Evolutionary conservation across 2,888 invertebrate species (phyloP), one percentile per base, ranked within the genome.

Genomic region (Drosophila parthenogenetica): DNA sequence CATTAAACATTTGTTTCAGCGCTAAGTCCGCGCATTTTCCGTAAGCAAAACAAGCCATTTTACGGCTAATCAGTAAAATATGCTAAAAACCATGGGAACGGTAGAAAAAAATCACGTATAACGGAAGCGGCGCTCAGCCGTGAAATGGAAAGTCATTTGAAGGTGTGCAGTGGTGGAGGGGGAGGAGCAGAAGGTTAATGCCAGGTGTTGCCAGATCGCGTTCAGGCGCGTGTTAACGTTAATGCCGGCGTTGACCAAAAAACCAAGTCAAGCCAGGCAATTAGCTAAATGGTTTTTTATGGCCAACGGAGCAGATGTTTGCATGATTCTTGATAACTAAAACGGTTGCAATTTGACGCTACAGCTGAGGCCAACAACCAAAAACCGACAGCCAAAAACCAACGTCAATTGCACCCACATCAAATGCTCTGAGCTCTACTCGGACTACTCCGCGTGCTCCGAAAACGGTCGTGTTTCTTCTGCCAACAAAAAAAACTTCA

Each of bases 201-300:
- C 59, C 79, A 74, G 79, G 75, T 75, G 77, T 67, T 60, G 78
- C 61, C 73, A 57, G 53, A 46, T 69, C 62, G 55, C 48, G 49
- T 46, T 42, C 35, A 40, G 11, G 39, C 39, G 50, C 35, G 37
- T 11, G 63, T 53, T 65, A 64, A 74, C 73, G 67, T 49, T n/a
- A 37, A 40, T 35, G 35, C 13, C 13, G 5, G 13, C 22, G 19
- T 11, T 37, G 42, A 32, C 29, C 42, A 32, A 14, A 22, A 39
- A 25, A 19, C 11, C 3, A 29, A 42, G 50, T 51, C 16, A 51
- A 60, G 50, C 58, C 50, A 68, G 71, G 71, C 83, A 83, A 83
- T 83, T 83, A 83, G 86, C 88, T 80, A 88, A 83, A 83, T 83
- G 88, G 69, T 75, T 83, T 83, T 83, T 88, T 68, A 74, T 75